phyloP scores from a whole-genome alignment of 2,797 vertebrate species.

The Sarcophilus harrisii region DNA sequence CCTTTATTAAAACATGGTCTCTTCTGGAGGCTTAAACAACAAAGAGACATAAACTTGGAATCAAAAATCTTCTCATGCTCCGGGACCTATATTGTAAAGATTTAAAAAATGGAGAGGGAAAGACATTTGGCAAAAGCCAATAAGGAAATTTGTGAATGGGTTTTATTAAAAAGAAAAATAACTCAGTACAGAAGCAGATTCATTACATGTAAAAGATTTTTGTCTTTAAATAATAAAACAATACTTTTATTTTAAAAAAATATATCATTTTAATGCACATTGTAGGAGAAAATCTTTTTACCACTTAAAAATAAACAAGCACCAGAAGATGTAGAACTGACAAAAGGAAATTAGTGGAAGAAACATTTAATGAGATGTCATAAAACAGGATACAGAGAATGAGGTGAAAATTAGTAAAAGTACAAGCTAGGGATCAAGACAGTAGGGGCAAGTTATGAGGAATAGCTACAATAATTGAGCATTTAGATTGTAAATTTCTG shows the following conservation, averaged over 20 bases:
- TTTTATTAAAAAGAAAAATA: neutral
- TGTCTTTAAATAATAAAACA: neutral
- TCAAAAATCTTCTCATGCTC: neutral
- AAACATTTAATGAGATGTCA: neutral
- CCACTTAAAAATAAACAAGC: neutral
- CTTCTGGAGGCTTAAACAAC: neutral
- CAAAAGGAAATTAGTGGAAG: neutral
- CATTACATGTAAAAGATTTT: neutral
- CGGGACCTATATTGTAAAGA: neutral
- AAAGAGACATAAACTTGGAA: neutral
- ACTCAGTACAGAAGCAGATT: neutral
- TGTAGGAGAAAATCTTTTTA: neutral
- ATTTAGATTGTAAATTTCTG: neutral
- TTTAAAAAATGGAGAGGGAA: neutral
- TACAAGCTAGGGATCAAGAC: neutral
- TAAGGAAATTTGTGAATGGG: neutral
- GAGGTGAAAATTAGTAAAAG: neutral
- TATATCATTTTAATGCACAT: conserved; percentile 1
- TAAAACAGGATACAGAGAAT: neutral
- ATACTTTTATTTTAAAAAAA: neutral
- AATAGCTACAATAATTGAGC: neutral
- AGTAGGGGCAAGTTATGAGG: neutral
- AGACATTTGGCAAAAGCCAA: neutral
- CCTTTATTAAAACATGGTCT: neutral
- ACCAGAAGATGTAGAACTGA: neutral